phyloP scores from a whole-genome alignment of 2,888 invertebrate genomes.

The Acholoe squamosa region DNA sequence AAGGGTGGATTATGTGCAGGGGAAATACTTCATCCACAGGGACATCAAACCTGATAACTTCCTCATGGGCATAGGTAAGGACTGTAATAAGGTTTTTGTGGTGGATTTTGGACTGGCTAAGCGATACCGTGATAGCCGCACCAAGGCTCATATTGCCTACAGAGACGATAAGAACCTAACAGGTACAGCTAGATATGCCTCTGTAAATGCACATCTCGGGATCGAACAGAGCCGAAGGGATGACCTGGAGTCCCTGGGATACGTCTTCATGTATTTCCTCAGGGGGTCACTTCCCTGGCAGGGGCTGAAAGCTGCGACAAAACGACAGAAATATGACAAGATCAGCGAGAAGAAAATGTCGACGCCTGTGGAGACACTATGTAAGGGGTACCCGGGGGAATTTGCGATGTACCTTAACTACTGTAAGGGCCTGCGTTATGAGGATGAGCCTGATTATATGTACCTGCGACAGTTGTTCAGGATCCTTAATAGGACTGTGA shows the following conservation, averaged over 20 bases:
- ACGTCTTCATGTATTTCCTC: slow-evolving; percentile 99
- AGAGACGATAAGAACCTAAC: slow-evolving; percentile 84
- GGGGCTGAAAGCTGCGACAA: slow-evolving; percentile 93
- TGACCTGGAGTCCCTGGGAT: slow-evolving; percentile 99
- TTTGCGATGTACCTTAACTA: slow-evolving; percentile 67
- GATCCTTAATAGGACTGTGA: slow-evolving; percentile 64
- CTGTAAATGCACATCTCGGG: slow-evolving; percentile 99
- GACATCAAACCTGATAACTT: slow-evolving; percentile 85
- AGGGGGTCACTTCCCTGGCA: slow-evolving; percentile 97
- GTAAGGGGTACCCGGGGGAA: slow-evolving; percentile 86
- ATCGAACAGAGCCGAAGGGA: slow-evolving; percentile 99
- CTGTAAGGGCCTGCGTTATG: slow-evolving; percentile 66
- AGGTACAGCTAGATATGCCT: slow-evolving; percentile 91
- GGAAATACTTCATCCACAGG: slow-evolving; percentile 99
- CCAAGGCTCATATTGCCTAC: slow-evolving; percentile 95
- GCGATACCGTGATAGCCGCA: slow-evolving; percentile 96
- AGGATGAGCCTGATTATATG: slow-evolving; percentile 66
- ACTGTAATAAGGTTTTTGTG: slow-evolving; percentile 89
- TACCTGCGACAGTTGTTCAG: slow-evolving; percentile 64
- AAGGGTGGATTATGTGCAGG: slow-evolving; percentile 98
- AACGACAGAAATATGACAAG: slow-evolving; percentile 99
- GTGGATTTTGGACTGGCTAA: slow-evolving; percentile 99
- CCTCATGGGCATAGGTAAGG: slow-evolving; percentile 84
- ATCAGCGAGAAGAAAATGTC: slow-evolving; percentile 99
- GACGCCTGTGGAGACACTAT: slow-evolving; percentile 97